Evolutionary conservation across 53 echinoderm and acorn worm species (phyloP).

Genomic region (Mesocentrotus franciscanus): DNA sequence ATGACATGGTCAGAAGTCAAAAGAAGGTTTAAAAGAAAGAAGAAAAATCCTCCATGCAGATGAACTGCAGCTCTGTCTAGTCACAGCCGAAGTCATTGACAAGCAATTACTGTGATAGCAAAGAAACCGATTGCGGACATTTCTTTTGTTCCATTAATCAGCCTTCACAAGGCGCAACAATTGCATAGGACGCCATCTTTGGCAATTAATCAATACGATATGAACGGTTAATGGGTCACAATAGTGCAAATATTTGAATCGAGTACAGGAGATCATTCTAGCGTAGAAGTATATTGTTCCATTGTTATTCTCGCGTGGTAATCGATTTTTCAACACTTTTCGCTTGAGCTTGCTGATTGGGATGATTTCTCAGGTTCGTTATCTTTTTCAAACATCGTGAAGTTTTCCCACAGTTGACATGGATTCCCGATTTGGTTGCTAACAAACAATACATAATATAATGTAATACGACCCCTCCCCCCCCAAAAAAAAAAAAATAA

Average conservation of each 20-base stretch:
- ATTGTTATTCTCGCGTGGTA: neutral
- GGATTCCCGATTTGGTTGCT: no score
- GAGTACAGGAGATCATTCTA: neutral
- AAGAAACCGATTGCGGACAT: neutral
- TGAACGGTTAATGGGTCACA: neutral
- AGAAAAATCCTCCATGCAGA: no score
- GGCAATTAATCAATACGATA: neutral
- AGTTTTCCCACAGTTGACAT: no score
- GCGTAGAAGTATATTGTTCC: neutral
- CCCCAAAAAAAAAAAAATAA: no score
- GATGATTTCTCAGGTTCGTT: neutral
- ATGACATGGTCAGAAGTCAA: no score
- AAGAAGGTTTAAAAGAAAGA: no score
- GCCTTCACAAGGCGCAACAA: neutral
- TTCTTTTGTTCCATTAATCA: neutral
- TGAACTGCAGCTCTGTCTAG: neutral
- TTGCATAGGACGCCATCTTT: neutral
- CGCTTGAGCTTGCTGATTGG: neutral
- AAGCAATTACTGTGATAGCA: neutral
- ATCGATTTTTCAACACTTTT: neutral
- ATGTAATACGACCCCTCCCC: no score
- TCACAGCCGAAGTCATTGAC: neutral
- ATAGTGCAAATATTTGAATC: neutral
- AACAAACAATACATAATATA: no score
- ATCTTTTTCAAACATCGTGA: no score